Base-by-base conservation (phyloP, 2,888 invertebrate species). In the Parapristionchus giblindavisi region DNA sequence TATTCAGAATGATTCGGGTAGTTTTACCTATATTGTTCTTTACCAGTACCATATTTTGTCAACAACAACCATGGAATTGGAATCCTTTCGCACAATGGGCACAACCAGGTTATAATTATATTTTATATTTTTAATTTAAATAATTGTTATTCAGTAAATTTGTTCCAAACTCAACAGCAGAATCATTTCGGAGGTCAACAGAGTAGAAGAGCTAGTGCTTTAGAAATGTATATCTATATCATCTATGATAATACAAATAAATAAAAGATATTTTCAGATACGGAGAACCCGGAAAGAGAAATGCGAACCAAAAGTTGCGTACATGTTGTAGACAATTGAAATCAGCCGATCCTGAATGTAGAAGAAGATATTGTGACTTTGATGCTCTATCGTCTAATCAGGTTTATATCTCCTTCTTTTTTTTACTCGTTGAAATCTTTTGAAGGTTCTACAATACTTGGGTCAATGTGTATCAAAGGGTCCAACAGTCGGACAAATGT, bases 401-500 rank as follows among this genome's bases (percentile, higher is more conserved):
- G 34, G 51, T 29, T n/a, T n/a, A 52, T 17, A n/a, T 34, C 32
- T 24, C 58, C 58, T 29, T 34, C 14, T n/a, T 27, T 29, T 4
- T 29, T 48, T 32, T 29, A 63, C 17, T 21, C 43, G 48, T 43
- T 6, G 27, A n/a, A n/a, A n/a, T n/a, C n/a, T n/a, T n/a, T 34
- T 38, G 11, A 76, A 85, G 85, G 85, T 85, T 5, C 80, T 86
- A 21, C 80, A 81, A 73, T 86, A 80, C 78, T 79, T 86, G 66
- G 78, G 82, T n/a, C 81, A 82, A n/a, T 86, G 86, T 76, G 78
- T 80, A 2, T 80, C 86, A 5, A 80, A 82, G 38, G 87, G 87
- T 51, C 87, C 87, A 43, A 87, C 87, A 8, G 87, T 87, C 48
- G 87, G 87, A 48, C 85, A 85, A 76, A 87, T 87, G 87, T 85